Base-by-base conservation (phyloP, 2,113 vertebrate genomes). In the Hydrolagus affinis region DNA sequence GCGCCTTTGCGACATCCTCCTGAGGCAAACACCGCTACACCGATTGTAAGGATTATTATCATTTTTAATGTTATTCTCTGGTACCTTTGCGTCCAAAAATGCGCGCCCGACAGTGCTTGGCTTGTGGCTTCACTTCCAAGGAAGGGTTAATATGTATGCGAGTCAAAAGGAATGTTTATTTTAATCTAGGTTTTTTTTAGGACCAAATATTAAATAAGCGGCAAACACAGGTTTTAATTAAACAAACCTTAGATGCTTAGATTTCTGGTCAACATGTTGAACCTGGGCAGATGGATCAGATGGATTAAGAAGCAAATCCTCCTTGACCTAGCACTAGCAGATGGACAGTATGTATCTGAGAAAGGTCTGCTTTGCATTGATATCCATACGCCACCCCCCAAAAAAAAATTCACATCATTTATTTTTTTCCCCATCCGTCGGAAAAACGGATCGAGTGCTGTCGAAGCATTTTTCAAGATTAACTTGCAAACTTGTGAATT, bases 251-350 rank as follows among this genome's bases (percentile, higher is more conserved):
- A 94, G 72, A 44, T 93, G 93, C 94, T 95, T 95, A 93, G 93
- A 94, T 93, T 93, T 93, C 94, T 94, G 95, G 96, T 98, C 96
- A 97, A 95, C 95, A 94, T 94, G 94, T 94, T 94, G 94, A 94
- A 95, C 94, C 94, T 95, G 95, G 95, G 94, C 95, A 91, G 95
- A 95, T 95, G 96, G 95, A 93, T 93, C 94, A 93, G 88, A 92
- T 94, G 95, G 96, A 97, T 97, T 98, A 97, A 94, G 93, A 62
- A 88, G 93, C 94, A 97, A 98, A 96, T 95, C 95, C 93, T 93
- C 91, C 92, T 90, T 91, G 91, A 94, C 92, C 93, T 89, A 91
- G 92, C 92, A 93, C 91, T 93, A 96, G 95, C 97, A 98, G 96
- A 98, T 97, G 96, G 96, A 93, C 94, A 91, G 94, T 94, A 92